Base-by-base conservation (phyloP, 1,140 invertebrate genomes). In the Drosophila bifasciata region DNA sequence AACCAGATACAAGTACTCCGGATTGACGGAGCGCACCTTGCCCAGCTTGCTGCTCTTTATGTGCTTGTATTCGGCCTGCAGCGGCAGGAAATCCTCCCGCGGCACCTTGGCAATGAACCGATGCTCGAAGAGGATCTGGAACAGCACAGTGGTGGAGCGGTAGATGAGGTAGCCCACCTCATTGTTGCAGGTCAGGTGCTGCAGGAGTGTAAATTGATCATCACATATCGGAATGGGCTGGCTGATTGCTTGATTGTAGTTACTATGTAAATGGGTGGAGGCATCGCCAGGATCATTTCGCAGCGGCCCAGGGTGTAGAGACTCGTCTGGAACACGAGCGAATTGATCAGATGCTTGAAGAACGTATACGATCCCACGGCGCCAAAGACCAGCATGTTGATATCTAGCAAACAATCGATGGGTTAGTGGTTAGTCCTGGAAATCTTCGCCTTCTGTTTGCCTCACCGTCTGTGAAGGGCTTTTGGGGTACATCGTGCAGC, bases 71-170 rank as follows among this genome's bases (percentile, higher is more conserved):
- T 91, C 76, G 15, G 68, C 67, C 60, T 93, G 92, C 91, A 92
- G 92, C 1, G 94, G 94, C 28, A 94, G 76, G 77, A 93, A 94
- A 50, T 93, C 92, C 21, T 92, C 92, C 48, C 93, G 92, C 1
- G 93, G 93, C 41, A 94, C 79, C 83, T 91, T 93, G 16, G 86
- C 91, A 0, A 94, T 80, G 21, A 93, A 76, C 74, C 92, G 90
- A 62, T 91, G 92, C 55, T 94, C 91, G 68, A 94, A 94, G 4
- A 94, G 79, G 25, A 93, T 73, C 81, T 94, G 93, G 59, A 94
- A 94, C 13, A 94, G 78, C 51, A 94, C 91, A 32, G 93, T 92
- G 0, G 93, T 77, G 13, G 93, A 92, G 15, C 91, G 90, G 50
- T 92, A 91, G 7, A 91, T 71, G 23, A 91, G 51, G 45, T 91